phyloP scores from a whole-genome alignment of 2,888 invertebrate species.

The Clistopyga incitator region DNA sequence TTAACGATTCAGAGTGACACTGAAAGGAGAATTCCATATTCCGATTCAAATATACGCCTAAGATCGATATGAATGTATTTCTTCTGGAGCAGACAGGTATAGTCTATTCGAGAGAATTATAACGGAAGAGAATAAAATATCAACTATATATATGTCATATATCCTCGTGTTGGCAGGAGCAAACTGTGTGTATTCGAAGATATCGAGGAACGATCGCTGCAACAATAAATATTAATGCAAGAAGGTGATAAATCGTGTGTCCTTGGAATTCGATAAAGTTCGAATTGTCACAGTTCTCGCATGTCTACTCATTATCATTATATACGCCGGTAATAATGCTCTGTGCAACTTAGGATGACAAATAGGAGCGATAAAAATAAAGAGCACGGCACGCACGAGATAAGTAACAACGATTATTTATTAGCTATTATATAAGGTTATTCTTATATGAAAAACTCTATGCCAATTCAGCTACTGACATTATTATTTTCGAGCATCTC shows the following conservation, averaged over 20 bases:
- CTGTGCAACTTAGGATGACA: background rate
- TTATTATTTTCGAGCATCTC: background rate
- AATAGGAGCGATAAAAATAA: background rate
- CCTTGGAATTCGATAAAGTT: slow-evolving; percentile 58
- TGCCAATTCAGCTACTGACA: background rate
- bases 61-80: background rate
- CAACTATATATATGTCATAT: background rate
- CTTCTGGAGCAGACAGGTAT: background rate
- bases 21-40: slow-evolving; percentile 6
- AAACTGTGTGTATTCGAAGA: slow-evolving; percentile 30
- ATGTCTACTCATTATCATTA: slow-evolving; percentile 38
- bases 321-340: slow-evolving; percentile 22
- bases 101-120: background rate
- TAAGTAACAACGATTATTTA: background rate
- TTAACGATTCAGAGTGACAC: slow-evolving; percentile 4
- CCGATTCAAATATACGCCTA: background rate
- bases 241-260: slow-evolving; percentile 49
- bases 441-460: background rate
- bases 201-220: slow-evolving; percentile 54
- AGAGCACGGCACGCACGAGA: background rate
- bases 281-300: slow-evolving; percentile 35
- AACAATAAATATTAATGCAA: slow-evolving; percentile 62
- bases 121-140: slow-evolving; percentile 12
- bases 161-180: background rate
- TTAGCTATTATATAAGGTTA: background rate